phyloP scores from a whole-genome alignment of 2,888 invertebrate genomes.

The Hemistola chrysoprasaria region DNA sequence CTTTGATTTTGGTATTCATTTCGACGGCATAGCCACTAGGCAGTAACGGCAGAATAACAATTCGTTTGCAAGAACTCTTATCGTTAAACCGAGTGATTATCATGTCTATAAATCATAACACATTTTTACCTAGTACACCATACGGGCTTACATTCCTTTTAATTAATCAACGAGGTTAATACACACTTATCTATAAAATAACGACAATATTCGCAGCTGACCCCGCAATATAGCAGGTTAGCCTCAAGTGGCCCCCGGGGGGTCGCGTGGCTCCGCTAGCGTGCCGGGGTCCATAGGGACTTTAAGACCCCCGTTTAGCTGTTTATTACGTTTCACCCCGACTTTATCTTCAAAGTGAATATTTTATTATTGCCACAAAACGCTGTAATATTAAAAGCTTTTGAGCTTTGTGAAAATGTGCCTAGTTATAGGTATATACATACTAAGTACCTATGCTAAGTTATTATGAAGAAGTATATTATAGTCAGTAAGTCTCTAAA shows the following conservation, averaged over 20 bases:
- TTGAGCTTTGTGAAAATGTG: neutral
- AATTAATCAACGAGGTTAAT: constrained; percentile 30
- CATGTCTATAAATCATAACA: too few species aligned
- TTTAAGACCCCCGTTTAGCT: constrained; percentile 38
- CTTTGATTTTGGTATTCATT: too few species aligned
- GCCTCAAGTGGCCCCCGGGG: constrained; percentile 70
- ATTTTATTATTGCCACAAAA: constrained; percentile 56
- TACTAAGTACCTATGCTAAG: too few species aligned
- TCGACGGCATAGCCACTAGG: too few species aligned
- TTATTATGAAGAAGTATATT: too few species aligned
- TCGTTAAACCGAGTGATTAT: too few species aligned
- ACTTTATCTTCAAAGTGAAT: constrained; percentile 59
- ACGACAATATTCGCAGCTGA: constrained; percentile 40
- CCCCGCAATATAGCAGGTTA: constrained; percentile 40
- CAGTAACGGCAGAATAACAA: too few species aligned
- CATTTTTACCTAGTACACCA: constrained; percentile 11
- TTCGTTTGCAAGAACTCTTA: too few species aligned
- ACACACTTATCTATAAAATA: constrained; percentile 52
- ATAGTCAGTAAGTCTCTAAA: too few species aligned
- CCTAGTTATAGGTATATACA: too few species aligned
- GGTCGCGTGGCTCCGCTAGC: constrained; percentile 55
- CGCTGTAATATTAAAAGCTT: constrained; percentile 27
- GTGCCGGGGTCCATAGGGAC: constrained; percentile 33
- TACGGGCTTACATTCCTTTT: constrained; percentile 21
- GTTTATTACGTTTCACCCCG: constrained; percentile 51